Evolutionary conservation across 1,140 invertebrate species (phyloP).

Genomic region (Panagrolaimus sp.): DNA sequence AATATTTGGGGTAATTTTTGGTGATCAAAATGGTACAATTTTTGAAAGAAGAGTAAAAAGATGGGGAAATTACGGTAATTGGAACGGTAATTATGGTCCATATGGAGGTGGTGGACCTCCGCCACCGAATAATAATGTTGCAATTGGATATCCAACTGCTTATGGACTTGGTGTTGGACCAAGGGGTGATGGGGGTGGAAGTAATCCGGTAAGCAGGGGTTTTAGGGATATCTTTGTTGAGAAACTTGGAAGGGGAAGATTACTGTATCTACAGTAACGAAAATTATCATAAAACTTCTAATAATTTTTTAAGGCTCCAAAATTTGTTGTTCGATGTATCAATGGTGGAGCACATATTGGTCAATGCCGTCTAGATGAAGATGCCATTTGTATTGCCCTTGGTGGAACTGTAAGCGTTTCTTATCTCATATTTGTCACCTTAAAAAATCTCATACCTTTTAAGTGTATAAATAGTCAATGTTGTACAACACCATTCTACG

Average conservation of each 20-base stretch:
- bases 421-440: too few relatives aligned
- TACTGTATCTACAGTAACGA: too few relatives aligned
- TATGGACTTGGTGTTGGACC: conserved; percentile 6
- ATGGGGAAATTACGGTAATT: conserved; percentile 3
- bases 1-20: too few relatives aligned
- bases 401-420: conserved; percentile 5
- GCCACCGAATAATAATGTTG: conserved; percentile 17
- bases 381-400: conserved; percentile 10
- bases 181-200: background rate
- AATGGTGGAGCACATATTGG: conserved; percentile 20
- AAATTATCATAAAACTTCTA: background rate
- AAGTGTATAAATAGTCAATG: too few relatives aligned
- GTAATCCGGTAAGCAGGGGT: background rate
- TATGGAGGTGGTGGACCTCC: background rate
- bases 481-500: background rate
- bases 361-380: conserved; percentile 12
- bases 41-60: background rate
- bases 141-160: conserved; percentile 13
- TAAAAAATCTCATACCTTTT: too few relatives aligned
- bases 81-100: conserved; percentile 3
- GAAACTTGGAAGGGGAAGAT: too few relatives aligned
- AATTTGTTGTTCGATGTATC: conserved; percentile 7
- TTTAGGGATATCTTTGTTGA: background rate
- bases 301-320: background rate
- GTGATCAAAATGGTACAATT: too few relatives aligned